A percentile compares a stretch with the other conserved stretches of the same genome.
Evolutionary conservation across 2,797 vertebrate species (phyloP).

Genomic region (Microcaecilia unicolor): DNA sequence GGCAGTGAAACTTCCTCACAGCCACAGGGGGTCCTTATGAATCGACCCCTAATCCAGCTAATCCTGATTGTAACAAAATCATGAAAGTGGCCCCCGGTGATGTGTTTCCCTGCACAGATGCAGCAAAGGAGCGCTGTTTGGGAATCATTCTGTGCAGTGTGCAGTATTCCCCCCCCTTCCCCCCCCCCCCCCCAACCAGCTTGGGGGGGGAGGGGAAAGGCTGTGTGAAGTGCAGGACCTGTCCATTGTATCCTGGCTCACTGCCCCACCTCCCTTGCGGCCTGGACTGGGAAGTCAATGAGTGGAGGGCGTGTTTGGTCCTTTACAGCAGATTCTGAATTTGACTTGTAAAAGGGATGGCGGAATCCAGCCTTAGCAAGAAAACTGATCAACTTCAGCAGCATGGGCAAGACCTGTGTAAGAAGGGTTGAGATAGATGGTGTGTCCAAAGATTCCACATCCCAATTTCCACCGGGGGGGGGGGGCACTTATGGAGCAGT

Average conservation of each 20-base stretch:
- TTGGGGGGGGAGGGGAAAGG: no score
- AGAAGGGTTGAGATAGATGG: no score
- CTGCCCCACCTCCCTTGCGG: no score
- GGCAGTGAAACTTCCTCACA: constrained; percentile 77
- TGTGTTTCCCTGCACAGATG: constrained; percentile 43
- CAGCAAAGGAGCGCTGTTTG: constrained; percentile 20
- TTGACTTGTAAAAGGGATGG: no score
- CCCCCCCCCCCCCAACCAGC: constrained; percentile 11
- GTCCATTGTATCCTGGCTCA: constrained; percentile 41
- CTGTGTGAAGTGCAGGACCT: constrained; percentile 30
- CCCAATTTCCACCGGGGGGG: no score
- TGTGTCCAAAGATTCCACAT: no score
- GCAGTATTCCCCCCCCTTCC: constrained; percentile 21
- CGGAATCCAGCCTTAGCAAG: no score
- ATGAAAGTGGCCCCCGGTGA: constrained; percentile 58
- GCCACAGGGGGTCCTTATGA: constrained; percentile 84
- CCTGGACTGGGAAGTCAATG: constrained; percentile 64
- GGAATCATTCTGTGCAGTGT: constrained; percentile 28
- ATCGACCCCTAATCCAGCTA: constrained; percentile 89
- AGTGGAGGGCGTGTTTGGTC: constrained; percentile 43
- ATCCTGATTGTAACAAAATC: constrained; percentile 76
- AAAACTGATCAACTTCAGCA: no score
- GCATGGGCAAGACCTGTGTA: no score
- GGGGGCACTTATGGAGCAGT: no score
- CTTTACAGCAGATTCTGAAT: no score